Evolutionary conservation across 2,888 invertebrate genomes (phyloP).

Genomic region (Eristalis intricaria): DNA sequence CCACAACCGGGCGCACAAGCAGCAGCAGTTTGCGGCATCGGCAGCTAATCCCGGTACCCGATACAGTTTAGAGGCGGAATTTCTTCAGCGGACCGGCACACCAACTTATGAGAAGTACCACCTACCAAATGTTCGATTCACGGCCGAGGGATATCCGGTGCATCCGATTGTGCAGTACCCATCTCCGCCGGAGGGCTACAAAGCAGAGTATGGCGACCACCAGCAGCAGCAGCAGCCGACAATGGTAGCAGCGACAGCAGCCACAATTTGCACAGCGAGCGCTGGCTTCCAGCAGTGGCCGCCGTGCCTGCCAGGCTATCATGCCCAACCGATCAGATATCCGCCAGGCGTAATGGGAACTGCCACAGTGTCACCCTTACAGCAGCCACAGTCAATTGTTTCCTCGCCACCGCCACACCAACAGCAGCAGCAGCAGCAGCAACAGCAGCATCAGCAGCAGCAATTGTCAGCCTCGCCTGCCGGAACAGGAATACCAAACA

Average conservation of each 20-base stretch:
- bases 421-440: slow-evolving; percentile 45
- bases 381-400: slow-evolving; percentile 64
- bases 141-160: slow-evolving; percentile 90
- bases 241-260: slow-evolving; percentile 53
- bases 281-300: slow-evolving; percentile 83
- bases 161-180: slow-evolving; percentile 83
- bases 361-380: slow-evolving; percentile 55
- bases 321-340: slow-evolving; percentile 79
- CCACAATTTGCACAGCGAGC: slow-evolving; percentile 75
- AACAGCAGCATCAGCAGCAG: slow-evolving; percentile 46
- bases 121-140: slow-evolving; percentile 86
- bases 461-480: slow-evolving; percentile 52
- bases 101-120: slow-evolving; percentile 83
- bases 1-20: slow-evolving; percentile 84
- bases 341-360: slow-evolving; percentile 73
- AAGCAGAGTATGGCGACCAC: slow-evolving; percentile 79
- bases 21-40: slow-evolving; percentile 78
- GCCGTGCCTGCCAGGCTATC: slow-evolving; percentile 82
- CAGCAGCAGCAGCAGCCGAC: slow-evolving; percentile 54
- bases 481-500: slow-evolving; percentile 39
- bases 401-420: slow-evolving; percentile 66
- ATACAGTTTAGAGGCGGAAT: slow-evolving; percentile 86
- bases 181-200: slow-evolving; percentile 88
- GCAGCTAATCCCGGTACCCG: slow-evolving; percentile 83
- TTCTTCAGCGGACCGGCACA: slow-evolving; percentile 83